Conservation (phyloP, 2,113 vertebrate species). For the Heliornis fulica region DNA sequence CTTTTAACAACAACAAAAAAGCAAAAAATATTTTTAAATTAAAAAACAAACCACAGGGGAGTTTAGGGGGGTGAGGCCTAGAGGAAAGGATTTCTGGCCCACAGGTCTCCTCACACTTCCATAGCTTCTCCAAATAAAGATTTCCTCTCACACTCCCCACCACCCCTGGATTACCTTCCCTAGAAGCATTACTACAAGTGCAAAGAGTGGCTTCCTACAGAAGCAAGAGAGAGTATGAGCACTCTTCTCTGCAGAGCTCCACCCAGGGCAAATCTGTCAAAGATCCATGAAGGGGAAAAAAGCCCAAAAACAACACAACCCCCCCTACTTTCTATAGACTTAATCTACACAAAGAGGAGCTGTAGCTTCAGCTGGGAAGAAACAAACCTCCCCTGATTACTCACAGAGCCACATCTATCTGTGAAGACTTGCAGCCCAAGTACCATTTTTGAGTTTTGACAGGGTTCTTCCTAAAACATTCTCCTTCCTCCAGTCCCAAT, state of each 20-base stretch:
- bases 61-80: not conserved
- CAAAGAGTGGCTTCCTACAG: not conserved
- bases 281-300: not conserved
- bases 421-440: not conserved
- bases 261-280: not conserved
- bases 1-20: conserved; percentile 75
- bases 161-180: not conserved
- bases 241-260: not conserved
- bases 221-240: not conserved
- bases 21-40: conserved; percentile 32
- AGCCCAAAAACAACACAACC: no score
- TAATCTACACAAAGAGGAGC: not conserved
- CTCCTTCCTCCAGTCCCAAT: not conserved
- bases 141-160: not conserved
- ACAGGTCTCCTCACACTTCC: not conserved
- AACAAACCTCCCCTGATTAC: not conserved
- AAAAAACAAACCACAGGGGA: not conserved
- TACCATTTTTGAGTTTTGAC: not conserved
- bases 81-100: conserved; percentile 12
- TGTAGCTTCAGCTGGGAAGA: not conserved
- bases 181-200: not conserved
- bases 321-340: not conserved
- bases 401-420: not conserved
- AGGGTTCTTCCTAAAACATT: not conserved
- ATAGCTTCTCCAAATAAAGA: not conserved